These are phyloP conservation scores for Pheosia gnoma DNA, from an alignment of 2,888 invertebrate species.

Conservation along the genomic window DNA sequence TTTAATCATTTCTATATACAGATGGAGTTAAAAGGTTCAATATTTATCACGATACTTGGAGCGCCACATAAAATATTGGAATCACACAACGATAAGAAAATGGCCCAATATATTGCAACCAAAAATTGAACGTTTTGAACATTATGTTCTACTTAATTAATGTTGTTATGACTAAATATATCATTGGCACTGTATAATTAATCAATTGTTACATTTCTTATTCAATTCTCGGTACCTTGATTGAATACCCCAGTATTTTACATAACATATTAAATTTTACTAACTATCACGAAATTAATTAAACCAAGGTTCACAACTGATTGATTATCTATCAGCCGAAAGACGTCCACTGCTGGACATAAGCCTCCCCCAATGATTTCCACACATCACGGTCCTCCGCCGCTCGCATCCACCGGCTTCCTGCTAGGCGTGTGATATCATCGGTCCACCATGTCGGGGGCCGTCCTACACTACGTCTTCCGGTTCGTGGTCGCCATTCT, in stretches of 20 bases:
- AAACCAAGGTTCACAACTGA: too few relatives aligned
- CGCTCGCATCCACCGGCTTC: too few relatives aligned
- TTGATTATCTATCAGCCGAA: too few relatives aligned
- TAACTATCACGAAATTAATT: too few relatives aligned
- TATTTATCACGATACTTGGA: background rate
- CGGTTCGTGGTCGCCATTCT: too few relatives aligned
- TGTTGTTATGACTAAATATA: constrained; percentile 11
- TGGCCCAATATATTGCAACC: background rate
- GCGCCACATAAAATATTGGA: background rate
- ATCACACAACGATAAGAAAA: background rate
- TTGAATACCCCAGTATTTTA: constrained; percentile 22
- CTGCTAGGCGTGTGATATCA: too few relatives aligned
- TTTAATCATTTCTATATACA: constrained; percentile 19
- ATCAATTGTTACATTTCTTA: constrained; percentile 17
- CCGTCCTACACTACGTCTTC: too few relatives aligned
- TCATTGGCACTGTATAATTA: constrained; percentile 50
- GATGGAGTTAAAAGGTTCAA: constrained; percentile 6
- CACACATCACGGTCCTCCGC: too few relatives aligned
- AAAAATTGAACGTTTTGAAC: background rate
- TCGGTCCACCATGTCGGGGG: too few relatives aligned
- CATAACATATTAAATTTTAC: background rate
- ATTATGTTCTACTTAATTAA: background rate
- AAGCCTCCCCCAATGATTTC: too few relatives aligned
- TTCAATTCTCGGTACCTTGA: constrained; percentile 10
- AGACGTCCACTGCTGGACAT: too few relatives aligned